Evolutionary conservation across 2,797 vertebrate species (phyloP).

Genomic region (Huso huso): DNA sequence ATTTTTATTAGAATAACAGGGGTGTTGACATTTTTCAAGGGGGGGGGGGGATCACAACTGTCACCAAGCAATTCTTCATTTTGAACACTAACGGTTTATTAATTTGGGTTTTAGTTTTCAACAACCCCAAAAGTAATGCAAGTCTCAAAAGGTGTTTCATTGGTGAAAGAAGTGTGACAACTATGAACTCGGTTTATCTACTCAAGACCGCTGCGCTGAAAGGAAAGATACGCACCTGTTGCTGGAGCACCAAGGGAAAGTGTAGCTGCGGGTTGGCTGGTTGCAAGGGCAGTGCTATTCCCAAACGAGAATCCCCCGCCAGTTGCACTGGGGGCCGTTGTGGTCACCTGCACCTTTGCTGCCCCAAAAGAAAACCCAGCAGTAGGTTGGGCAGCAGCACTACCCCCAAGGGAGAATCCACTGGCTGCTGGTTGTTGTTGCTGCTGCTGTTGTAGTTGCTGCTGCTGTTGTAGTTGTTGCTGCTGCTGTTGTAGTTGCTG

Average conservation of each 20-base stretch:
- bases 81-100: too few relatives aligned
- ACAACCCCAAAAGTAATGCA: too few relatives aligned
- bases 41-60: too few relatives aligned
- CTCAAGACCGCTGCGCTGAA: too few relatives aligned
- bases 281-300: slow-evolving; percentile 15
- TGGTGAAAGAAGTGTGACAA: too few relatives aligned
- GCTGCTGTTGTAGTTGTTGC: slow-evolving; percentile 28
- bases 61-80: too few relatives aligned
- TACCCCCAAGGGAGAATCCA: slow-evolving; percentile 36
- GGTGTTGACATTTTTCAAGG: too few relatives aligned
- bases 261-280: slow-evolving; percentile 34
- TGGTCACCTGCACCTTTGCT: slow-evolving; percentile 48
- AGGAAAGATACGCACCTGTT: slow-evolving; percentile 29
- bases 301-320: slow-evolving; percentile 53
- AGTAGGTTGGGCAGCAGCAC: slow-evolving; percentile 5
- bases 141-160: too few relatives aligned
- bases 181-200: too few relatives aligned
- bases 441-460: not conserved
- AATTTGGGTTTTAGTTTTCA: too few relatives aligned
- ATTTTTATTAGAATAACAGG: too few relatives aligned
- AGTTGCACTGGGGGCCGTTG: slow-evolving; percentile 27
- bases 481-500: not conserved
- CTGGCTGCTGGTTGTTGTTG: slow-evolving; percentile 17
- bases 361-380: slow-evolving; percentile 46
- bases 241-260: slow-evolving; percentile 48